Evolutionary conservation across 2,113 vertebrate genomes (phyloP), one percentile per base, ranked within the genome.

Genomic region (Beaufortia kweichowensis): DNA sequence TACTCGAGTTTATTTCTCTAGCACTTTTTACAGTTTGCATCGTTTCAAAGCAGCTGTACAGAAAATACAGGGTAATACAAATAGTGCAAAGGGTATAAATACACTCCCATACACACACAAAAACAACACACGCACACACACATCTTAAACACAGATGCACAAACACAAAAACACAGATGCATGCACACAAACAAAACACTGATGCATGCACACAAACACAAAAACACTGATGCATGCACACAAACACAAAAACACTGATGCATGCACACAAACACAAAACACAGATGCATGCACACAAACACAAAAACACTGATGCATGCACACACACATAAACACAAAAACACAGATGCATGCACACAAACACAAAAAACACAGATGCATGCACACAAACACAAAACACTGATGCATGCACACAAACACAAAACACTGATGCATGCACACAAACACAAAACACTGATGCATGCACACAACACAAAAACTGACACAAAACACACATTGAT

Each of bases 241-340:
- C 21, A 66, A 11, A 43, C 31, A 9, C 23, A 67, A n/a, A 67
- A 35, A 67, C 41, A 67, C 21, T 26, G 10, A 67, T 35, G 46
- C 41, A 48, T n/a, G 46, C 39, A 67, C 41, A 48, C 64, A 48
- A 35, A 67, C 39, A 63, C n/a, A n/a, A n/a, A n/a, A n/a, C n/a
- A n/a, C n/a, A n/a, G n/a, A n/a, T n/a, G n/a, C n/a, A n/a, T n/a
- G n/a, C 26, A 33, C 24, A 7, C 29, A 63, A 24, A 12, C 26
- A 63, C 61, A 33, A 5, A 63, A 3, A 33, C 61, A 33, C 4
- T 33, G 19, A 66, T 12, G 43, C 33, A 46, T 33, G 14, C 63
- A 53, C 1, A 31, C 26, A 69, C 26, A 21, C 65, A 28, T 21
- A 48, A 35, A 48, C 39, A 50, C 67, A 53, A 41, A 69, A 41